phyloP scores from a whole-genome alignment of 2,888 invertebrate genomes.

The Caenorhabditis plicata region DNA sequence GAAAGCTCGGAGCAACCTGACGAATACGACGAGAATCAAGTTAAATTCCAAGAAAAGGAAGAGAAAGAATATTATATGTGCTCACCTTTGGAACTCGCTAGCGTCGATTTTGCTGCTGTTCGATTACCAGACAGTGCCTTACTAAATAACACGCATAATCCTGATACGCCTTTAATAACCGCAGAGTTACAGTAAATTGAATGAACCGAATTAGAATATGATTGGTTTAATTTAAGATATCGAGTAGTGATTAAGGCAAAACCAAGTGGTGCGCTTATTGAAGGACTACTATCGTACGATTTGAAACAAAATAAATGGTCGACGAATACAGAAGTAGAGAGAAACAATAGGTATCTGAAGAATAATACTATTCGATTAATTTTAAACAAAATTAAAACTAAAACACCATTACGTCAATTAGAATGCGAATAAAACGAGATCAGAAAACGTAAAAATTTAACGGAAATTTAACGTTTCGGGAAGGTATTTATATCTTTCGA shows the following conservation, averaged over 20 bases:
- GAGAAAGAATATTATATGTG: constrained; percentile 19
- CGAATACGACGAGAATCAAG: constrained; percentile 11
- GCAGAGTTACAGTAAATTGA: constrained; percentile 12
- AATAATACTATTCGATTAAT: no score
- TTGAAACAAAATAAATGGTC: constrained; percentile 31
- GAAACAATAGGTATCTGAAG: constrained; percentile 49
- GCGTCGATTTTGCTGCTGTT: constrained; percentile 18
- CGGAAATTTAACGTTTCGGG: no score
- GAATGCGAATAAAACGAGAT: no score
- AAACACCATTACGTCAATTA: no score
- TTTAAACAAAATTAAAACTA: no score
- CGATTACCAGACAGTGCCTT: constrained; percentile 21
- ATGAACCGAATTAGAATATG: background rate
- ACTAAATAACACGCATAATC: constrained; percentile 7
- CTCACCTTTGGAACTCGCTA: constrained; percentile 18
- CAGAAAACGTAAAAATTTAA: no score
- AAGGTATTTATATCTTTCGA: no score
- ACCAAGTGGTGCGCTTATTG: constrained; percentile 42
- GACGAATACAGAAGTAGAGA: constrained; percentile 44
- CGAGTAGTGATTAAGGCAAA: constrained; percentile 35
- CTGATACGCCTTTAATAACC: constrained; percentile 15
- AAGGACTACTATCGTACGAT: constrained; percentile 36
- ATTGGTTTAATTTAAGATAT: constrained; percentile 24
- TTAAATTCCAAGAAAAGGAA: no score
- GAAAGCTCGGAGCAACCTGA: constrained; percentile 24